These are phyloP conservation scores for Euphonia xanthogaster DNA, from an alignment of 2,797 vertebrate genomes.

Conservation along the genomic window DNA sequence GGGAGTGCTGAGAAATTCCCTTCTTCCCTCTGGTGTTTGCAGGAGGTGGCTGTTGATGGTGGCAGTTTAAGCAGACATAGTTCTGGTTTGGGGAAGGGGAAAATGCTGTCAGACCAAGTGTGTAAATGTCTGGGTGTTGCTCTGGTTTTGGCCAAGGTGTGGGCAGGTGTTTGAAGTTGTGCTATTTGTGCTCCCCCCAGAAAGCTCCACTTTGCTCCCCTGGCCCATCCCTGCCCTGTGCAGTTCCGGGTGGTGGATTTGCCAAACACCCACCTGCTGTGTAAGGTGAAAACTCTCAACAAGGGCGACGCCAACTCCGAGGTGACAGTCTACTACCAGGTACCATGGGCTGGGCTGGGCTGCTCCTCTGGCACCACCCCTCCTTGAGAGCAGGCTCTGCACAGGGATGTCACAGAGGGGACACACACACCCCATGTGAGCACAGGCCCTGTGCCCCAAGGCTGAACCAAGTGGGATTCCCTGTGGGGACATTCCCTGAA, in stretches of 20 bases:
- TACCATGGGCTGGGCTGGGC: neutral
- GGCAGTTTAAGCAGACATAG: rapidly evolving
- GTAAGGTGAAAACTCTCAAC: constrained; percentile 91
- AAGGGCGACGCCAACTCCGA: constrained; percentile 91
- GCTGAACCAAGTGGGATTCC: neutral
- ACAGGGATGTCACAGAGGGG: neutral
- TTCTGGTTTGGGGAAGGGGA: neutral
- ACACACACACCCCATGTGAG: rapidly evolving
- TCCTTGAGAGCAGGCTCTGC: neutral
- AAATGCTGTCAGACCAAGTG: rapidly evolving
- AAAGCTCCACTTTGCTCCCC: constrained; percentile 76
- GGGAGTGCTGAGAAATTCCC: neutral
- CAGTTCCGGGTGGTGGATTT: constrained; percentile 91
- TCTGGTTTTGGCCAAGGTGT: neutral
- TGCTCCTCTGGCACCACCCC: neutral
- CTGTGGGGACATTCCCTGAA: neutral
- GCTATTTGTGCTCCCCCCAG: neutral
- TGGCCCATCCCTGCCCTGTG: constrained; percentile 86
- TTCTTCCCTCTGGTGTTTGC: neutral
- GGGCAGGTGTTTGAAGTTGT: neutral
- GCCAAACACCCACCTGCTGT: constrained; percentile 82
- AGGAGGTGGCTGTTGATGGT: neutral
- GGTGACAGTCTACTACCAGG: constrained; percentile 78
- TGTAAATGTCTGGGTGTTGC: neutral
- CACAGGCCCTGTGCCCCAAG: neutral